These are phyloP conservation scores for Entomobrya proxima DNA, from an alignment of 2,888 invertebrate species.

Conservation along the genomic window DNA sequence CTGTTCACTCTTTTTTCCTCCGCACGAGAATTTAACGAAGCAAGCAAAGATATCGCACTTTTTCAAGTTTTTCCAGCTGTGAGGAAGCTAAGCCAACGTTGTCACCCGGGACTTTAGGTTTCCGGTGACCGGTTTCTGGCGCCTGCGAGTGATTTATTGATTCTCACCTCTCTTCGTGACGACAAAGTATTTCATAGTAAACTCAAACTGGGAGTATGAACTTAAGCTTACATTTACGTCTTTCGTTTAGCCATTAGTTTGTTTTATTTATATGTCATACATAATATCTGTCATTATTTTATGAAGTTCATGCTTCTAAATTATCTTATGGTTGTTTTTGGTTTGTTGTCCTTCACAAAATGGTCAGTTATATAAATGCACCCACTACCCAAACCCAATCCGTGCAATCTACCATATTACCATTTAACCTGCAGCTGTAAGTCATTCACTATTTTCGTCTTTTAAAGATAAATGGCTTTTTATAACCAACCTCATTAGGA, in stretches of 20 bases:
- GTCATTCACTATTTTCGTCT: too few relatives aligned
- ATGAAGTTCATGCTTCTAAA: too few relatives aligned
- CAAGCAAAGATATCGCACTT: constrained; percentile 52
- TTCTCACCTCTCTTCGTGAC: constrained; percentile 54
- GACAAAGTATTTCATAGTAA: too few relatives aligned
- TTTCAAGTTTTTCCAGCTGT: constrained; percentile 75
- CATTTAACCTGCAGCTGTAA: background rate
- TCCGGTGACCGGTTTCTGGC: constrained; percentile 75
- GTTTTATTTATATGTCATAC: too few relatives aligned
- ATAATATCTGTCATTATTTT: too few relatives aligned
- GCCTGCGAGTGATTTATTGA: constrained; percentile 76
- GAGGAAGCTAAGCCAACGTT: constrained; percentile 75
- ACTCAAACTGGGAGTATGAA: too few relatives aligned
- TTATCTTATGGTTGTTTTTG: background rate
- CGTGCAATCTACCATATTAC: background rate
- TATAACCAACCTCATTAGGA: too few relatives aligned
- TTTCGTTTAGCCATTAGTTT: too few relatives aligned
- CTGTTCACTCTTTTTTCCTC: background rate
- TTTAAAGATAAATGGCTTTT: too few relatives aligned
- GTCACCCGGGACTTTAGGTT: constrained; percentile 75
- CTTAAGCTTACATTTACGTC: too few relatives aligned
- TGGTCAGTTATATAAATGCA: constrained; percentile 12
- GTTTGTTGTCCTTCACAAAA: background rate
- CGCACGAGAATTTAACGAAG: constrained; percentile 16
- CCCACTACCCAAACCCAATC: background rate